Evolutionary conservation across 1,140 invertebrate species (phyloP), one percentile per base, ranked within the genome.

Genomic region (Diprion similis): DNA sequence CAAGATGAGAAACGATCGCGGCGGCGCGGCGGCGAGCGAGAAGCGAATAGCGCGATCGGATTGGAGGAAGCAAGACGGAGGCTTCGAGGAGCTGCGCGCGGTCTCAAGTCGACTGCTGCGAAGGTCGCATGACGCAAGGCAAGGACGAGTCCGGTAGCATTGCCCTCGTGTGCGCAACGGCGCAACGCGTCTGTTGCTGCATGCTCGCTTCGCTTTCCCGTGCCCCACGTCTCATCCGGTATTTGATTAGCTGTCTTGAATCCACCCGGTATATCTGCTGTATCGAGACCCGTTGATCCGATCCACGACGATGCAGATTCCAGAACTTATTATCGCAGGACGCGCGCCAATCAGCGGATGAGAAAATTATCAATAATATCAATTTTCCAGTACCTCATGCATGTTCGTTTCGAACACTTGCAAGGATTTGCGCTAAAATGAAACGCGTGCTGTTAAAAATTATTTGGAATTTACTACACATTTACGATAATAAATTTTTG

Each of bases 101-200:
- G 6, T 59, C 4, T 59, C 6, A 59, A 59, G 51, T 59, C n/a
- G 11, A 37, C 24, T 37, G 51, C 51, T 59, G 51, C n/a, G 51
- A 59, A 59, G 51, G 51, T 59, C 51, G 51, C 51, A 17, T 59
- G 51, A 59, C 51, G 51, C 51, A 59, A 59, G 51, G 51, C 51
- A 59, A 59, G 51, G 51, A 59, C 51, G 51, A 59, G 51, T 59
- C 51, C 51, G 51, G 51, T 59, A 59, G 51, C 51, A 59, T 59
- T 59, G 51, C 51, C 51, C 51, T 59, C 51, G n/a, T 59, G 3
- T 9, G 51, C 51, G 51, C 51, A 13, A 17, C 51, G 51, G 11
- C 51, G 51, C n/a, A 15, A 17, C 51, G 51, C n/a, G 11, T 13
- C 51, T 59, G 11, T 9, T 59, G 51, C 51, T 59, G 51, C 2